Percentiles rank a stretch among this genome's conserved stretches.
phyloP scores from a whole-genome alignment of 2,797 vertebrate species.

The Trachops cirrhosus region DNA sequence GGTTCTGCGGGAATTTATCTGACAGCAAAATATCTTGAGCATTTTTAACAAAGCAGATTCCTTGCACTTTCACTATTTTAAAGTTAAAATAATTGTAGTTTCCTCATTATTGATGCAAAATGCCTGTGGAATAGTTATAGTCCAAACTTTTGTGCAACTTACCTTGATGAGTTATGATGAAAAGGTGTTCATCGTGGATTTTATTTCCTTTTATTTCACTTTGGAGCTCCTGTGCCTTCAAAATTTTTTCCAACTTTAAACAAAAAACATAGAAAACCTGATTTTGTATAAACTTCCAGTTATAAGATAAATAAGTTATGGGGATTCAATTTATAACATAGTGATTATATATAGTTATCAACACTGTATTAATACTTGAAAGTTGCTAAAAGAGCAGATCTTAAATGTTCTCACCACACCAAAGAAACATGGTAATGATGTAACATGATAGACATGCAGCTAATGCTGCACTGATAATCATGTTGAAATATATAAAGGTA shows the following conservation, averaged over 20 bases:
- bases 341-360: background rate
- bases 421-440: background rate
- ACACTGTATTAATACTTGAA: background rate
- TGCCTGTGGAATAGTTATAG: background rate
- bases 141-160: slow-evolving; percentile 10
- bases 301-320: background rate
- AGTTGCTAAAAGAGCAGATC: background rate
- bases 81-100: background rate
- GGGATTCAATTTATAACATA: background rate
- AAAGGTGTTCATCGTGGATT: slow-evolving; percentile 98
- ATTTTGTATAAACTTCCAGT: background rate
- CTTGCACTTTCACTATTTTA: background rate
- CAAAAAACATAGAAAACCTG: slow-evolving; percentile 39
- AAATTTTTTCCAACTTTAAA: slow-evolving; percentile 92
- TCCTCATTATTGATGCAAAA: background rate
- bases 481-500: background rate
- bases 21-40: background rate
- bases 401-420: background rate
- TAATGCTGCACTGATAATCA: background rate
- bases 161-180: slow-evolving; percentile 99
- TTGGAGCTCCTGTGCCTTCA: slow-evolving; percentile 93
- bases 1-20: background rate
- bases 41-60: background rate
- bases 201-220: slow-evolving; percentile 94
- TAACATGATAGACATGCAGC: background rate